Conservation (phyloP, 2,797 vertebrate genomes). For the Pseudochirops cupreus region DNA sequence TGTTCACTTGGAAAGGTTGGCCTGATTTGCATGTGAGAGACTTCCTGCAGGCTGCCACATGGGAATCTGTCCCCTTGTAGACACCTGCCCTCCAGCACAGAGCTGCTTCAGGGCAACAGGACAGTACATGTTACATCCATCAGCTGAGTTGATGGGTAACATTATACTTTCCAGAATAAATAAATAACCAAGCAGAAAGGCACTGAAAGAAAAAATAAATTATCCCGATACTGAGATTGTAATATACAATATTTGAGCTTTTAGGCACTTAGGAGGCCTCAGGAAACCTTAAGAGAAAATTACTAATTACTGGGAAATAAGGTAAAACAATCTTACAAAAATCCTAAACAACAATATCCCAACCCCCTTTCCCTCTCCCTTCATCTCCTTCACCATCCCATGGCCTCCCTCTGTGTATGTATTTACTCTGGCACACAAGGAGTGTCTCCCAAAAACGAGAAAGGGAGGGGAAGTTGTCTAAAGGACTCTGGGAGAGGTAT, state of each 20-base stretch:
- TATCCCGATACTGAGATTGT: conserved; percentile 9
- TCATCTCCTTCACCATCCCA: not conserved
- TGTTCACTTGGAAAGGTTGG: conserved; percentile 30
- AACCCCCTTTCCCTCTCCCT: not conserved
- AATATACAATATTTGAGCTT: conserved; percentile 38
- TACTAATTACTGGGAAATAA: conserved; percentile 8
- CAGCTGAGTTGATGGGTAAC: conserved; percentile 19
- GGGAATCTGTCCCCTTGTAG: not conserved
- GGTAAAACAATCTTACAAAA: conserved; percentile 16
- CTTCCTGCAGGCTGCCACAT: not conserved
- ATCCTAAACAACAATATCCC: not conserved
- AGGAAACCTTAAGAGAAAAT: conserved; percentile 40
- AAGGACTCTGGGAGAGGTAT: not conserved
- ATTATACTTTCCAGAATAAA: conserved; percentile 58
- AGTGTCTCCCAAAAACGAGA: not conserved
- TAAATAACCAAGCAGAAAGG: conserved; percentile 39
- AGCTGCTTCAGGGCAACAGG: conserved; percentile 2
- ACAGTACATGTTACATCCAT: not conserved
- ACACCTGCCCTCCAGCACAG: conserved; percentile 21
- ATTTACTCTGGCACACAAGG: not conserved
- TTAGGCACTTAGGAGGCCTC: conserved; percentile 38
- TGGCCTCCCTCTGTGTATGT: not conserved
- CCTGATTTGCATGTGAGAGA: conserved; percentile 24
- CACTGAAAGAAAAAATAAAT: conserved; percentile 34
- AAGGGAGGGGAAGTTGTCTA: not conserved